Conservation (phyloP, 2,888 invertebrate species). For the Rhagonycha lutea region DNA sequence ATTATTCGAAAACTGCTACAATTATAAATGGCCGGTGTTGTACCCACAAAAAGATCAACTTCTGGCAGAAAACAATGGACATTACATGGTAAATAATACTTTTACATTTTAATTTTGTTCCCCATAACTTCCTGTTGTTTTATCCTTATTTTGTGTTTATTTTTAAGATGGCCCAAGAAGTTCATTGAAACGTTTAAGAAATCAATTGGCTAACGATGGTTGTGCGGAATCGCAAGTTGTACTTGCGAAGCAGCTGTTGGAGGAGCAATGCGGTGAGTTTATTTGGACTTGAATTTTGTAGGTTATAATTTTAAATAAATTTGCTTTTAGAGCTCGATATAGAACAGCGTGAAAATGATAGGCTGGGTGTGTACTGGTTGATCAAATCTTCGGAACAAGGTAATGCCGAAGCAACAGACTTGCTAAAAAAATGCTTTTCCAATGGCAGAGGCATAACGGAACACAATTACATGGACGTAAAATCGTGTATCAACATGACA, state of each 20-base stretch:
- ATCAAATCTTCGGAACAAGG: slow-evolving; percentile 93
- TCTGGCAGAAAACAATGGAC: slow-evolving; percentile 78
- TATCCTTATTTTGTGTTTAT: not conserved
- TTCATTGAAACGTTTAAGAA: slow-evolving; percentile 65
- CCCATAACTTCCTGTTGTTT: not conserved
- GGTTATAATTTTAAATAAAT: not conserved
- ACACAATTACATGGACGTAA: slow-evolving; percentile 73
- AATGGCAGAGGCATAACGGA: slow-evolving; percentile 75
- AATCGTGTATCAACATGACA: slow-evolving; percentile 81
- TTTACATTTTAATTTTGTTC: not conserved
- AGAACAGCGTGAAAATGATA: slow-evolving; percentile 75
- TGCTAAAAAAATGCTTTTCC: slow-evolving; percentile 74
- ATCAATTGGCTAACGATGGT: slow-evolving; percentile 84
- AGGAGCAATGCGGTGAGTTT: slow-evolving; percentile 73
- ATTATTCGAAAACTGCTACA: not conserved
- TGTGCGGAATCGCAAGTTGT: slow-evolving; percentile 89
- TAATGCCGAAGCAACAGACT: slow-evolving; percentile 81
- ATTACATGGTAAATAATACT: slow-evolving; percentile 65
- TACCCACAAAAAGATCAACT: slow-evolving; percentile 60
- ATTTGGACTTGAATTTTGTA: not conserved
- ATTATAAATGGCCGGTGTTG: slow-evolving; percentile 60
- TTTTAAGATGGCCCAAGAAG: slow-evolving; percentile 67
- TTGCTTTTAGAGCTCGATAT: slow-evolving; percentile 64
- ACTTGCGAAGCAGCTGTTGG: slow-evolving; percentile 80
- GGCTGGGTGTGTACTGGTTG: slow-evolving; percentile 86